Percentiles rank a stretch among this genome's conserved stretches.
Conservation (phyloP, 2,113 vertebrate species). For the Neogale vison region DNA sequence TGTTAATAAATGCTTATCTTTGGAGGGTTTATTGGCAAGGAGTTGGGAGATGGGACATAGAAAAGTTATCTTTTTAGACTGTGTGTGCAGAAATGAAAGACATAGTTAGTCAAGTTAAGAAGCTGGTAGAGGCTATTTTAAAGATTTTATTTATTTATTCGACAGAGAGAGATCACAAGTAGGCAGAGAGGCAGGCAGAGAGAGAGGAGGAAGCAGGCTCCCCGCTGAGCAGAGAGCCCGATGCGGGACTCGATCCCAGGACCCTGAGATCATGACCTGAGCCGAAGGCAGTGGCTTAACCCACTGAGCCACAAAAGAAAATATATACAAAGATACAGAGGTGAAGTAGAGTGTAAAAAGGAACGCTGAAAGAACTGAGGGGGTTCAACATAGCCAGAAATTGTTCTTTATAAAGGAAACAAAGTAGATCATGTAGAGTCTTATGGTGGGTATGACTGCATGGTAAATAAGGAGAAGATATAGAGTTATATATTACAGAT, state of each 20-base stretch:
- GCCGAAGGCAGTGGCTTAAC: too few relatives aligned
- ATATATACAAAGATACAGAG: background rate
- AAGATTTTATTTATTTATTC: too few relatives aligned
- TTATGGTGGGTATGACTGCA: background rate
- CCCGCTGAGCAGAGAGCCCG: too few relatives aligned
- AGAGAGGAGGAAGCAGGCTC: too few relatives aligned
- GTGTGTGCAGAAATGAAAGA: background rate
- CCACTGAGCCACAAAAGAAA: background rate
- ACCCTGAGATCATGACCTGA: too few relatives aligned
- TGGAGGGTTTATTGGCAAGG: background rate
- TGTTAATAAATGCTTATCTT: background rate
- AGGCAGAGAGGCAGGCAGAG: too few relatives aligned
- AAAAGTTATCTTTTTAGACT: background rate
- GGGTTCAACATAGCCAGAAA: background rate
- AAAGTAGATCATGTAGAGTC: background rate
- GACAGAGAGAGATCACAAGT: too few relatives aligned
- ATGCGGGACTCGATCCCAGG: too few relatives aligned
- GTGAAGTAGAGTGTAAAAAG: background rate
- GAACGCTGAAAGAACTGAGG: background rate
- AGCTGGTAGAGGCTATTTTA: background rate
- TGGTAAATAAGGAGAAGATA: background rate
- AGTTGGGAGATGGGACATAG: background rate
- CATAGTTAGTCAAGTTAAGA: background rate
- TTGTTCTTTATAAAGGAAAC: background rate
- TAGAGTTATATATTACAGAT: background rate